These are phyloP conservation scores for Platycheirus rosarum DNA, from an alignment of 2,888 invertebrate species.

Conservation along the genomic window DNA sequence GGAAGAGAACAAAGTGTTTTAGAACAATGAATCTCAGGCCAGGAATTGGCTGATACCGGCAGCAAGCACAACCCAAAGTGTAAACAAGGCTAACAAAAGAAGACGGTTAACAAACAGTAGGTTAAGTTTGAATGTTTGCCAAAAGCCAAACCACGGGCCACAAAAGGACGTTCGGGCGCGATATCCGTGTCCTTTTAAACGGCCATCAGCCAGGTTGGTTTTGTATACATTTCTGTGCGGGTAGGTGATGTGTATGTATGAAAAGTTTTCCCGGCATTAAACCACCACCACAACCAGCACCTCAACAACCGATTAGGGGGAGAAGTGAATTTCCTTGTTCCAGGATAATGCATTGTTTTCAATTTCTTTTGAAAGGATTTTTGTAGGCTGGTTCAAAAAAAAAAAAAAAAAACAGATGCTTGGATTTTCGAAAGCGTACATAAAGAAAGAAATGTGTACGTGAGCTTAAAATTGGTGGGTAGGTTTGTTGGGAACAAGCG, in stretches of 20 bases:
- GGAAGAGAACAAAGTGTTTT: not conserved
- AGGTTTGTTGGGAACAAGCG: not conserved
- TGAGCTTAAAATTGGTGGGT: too few relatives aligned
- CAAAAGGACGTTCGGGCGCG: constrained; percentile 10
- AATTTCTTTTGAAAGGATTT: constrained; percentile 51
- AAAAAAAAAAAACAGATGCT: too few relatives aligned
- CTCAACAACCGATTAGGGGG: constrained; percentile 30
- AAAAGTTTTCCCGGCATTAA: constrained; percentile 12
- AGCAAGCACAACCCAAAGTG: not conserved
- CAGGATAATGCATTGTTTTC: constrained; percentile 37
- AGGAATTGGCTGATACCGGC: not conserved
- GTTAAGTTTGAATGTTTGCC: constrained; percentile 13
- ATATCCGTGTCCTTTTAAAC: constrained; percentile 35
- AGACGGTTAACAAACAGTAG: constrained; percentile 7
- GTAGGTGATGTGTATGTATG: not conserved
- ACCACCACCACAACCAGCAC: constrained; percentile 8
- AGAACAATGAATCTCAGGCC: constrained; percentile 5
- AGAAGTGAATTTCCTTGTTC: constrained; percentile 6
- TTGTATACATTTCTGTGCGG: too few relatives aligned
- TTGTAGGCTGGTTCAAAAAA: constrained; percentile 2
- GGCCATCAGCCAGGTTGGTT: not conserved
- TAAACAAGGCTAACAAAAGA: constrained; percentile 14
- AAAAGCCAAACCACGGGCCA: not conserved
- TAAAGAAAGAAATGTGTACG: not conserved
- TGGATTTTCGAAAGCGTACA: too few relatives aligned